These are phyloP conservation scores for Alviniconcha marisindica DNA, from an alignment of 1,140 invertebrate genomes.

Conservation along the genomic window DNA sequence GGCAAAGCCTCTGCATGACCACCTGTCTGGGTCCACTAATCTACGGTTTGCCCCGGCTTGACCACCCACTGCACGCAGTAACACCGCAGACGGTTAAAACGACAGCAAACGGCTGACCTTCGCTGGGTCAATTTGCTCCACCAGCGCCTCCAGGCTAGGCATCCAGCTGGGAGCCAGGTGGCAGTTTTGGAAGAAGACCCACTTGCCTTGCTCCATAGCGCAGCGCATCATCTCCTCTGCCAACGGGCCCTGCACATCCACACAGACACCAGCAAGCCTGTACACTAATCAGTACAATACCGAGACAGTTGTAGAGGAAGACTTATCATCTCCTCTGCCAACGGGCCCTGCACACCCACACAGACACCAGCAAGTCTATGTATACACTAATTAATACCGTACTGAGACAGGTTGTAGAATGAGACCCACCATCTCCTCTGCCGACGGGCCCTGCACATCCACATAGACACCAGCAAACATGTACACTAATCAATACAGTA, in stretches of 20 bases:
- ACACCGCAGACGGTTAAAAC: no score
- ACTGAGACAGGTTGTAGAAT: constrained; percentile 78
- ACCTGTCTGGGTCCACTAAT: no score
- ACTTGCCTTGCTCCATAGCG: constrained; percentile 76
- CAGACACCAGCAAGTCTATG: not conserved
- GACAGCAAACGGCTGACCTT: constrained; percentile 66
- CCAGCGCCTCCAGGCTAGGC: constrained; percentile 74
- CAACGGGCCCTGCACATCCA: constrained; percentile 69
- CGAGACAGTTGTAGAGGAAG: constrained; percentile 78
- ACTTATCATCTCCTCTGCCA: constrained; percentile 77
- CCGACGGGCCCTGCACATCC: no score
- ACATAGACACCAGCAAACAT: no score
- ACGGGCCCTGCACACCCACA: constrained; percentile 67
- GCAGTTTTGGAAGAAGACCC: constrained; percentile 78
- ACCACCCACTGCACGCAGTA: no score
- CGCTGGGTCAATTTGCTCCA: constrained; percentile 75
- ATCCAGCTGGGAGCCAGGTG: constrained; percentile 77
- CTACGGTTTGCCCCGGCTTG: no score
- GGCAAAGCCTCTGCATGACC: no score
- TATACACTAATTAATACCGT: no score
- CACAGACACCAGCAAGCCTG: not conserved
- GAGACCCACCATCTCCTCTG: no score
- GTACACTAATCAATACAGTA: no score
- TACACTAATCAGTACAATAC: no score
- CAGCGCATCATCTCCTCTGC: constrained; percentile 75